phyloP scores from a whole-genome alignment of 2,113 vertebrate genomes.

The Rutilus rutilus region DNA sequence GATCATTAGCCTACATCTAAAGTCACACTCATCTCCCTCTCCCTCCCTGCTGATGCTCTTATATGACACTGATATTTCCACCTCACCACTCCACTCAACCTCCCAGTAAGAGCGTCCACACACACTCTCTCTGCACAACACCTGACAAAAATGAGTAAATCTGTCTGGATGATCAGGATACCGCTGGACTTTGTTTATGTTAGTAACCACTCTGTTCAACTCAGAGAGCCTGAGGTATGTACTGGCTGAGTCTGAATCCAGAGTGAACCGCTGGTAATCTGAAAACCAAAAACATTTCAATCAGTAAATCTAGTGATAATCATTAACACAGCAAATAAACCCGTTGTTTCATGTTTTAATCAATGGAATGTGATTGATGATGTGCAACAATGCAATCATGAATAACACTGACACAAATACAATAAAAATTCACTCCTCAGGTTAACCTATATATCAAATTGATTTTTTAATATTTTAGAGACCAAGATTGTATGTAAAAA shows the following conservation, averaged over 20 bases:
- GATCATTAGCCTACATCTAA: too few relatives aligned
- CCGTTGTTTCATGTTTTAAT: background rate
- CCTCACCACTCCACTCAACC: too few relatives aligned
- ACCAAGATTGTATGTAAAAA: background rate
- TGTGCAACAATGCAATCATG: too few relatives aligned
- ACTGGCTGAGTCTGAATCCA: constrained; percentile 7
- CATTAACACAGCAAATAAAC: background rate
- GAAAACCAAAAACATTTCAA: background rate
- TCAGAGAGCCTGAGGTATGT: constrained; percentile 25
- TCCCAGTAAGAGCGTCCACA: background rate
- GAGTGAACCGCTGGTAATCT: background rate
- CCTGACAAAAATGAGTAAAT: too few relatives aligned
- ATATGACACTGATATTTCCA: too few relatives aligned
- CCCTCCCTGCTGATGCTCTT: too few relatives aligned
- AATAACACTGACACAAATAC: background rate
- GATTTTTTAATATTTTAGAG: background rate
- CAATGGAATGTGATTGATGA: background rate
- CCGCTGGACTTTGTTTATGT: background rate
- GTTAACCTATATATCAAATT: background rate
- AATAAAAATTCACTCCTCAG: too few relatives aligned
- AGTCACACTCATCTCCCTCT: too few relatives aligned
- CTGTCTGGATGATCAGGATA: constrained; percentile 28
- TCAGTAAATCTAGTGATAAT: background rate
- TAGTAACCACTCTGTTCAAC: constrained; percentile 8
- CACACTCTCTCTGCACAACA: constrained; percentile 22